A percentile compares a stretch with the other conserved stretches of the same genome.
phyloP scores from a whole-genome alignment of 2,797 vertebrate species.

The Acipenser ruthenus region DNA sequence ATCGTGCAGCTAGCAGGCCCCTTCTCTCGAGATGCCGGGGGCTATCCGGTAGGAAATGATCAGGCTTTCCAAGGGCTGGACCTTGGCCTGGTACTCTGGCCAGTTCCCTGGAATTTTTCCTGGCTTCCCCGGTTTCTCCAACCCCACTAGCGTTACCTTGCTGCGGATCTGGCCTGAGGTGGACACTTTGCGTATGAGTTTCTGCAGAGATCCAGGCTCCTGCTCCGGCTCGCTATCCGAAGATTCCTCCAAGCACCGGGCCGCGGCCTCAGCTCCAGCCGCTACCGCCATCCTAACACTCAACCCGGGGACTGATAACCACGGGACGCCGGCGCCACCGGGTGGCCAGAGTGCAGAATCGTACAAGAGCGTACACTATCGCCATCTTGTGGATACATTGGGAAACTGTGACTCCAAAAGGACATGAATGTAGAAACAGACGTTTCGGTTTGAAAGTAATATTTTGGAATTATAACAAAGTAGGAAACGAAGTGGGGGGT shows the following conservation, averaged over 20 bases:
- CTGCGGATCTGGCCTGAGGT: constrained; percentile 92
- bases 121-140: constrained; percentile 18
- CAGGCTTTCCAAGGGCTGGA: constrained; percentile 21
- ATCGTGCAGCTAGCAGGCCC: neutral
- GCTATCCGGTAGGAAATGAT: constrained; percentile 14
- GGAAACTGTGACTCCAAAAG: neutral
- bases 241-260: constrained; percentile 71
- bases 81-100: constrained; percentile 28
- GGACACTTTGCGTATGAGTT: constrained; percentile 89
- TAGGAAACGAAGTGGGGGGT: too few species aligned
- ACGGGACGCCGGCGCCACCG: constrained; percentile 48
- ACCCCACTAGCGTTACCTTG: constrained; percentile 65
- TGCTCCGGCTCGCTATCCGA: constrained; percentile 91
- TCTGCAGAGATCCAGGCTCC: constrained; percentile 83
- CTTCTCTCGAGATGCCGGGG: constrained; percentile 4
- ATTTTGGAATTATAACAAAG: too few species aligned
- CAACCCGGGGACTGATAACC: constrained; percentile 37
- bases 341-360: constrained; percentile 33
- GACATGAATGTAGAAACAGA: too few species aligned
- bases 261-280: constrained; percentile 53
- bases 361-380: neutral
- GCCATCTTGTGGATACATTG: neutral
- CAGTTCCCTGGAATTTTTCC: constrained; percentile 18
- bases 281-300: constrained; percentile 62
- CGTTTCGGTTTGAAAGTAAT: too few species aligned